Conservation (phyloP, 2,797 vertebrate species). For the Prionace glauca region DNA sequence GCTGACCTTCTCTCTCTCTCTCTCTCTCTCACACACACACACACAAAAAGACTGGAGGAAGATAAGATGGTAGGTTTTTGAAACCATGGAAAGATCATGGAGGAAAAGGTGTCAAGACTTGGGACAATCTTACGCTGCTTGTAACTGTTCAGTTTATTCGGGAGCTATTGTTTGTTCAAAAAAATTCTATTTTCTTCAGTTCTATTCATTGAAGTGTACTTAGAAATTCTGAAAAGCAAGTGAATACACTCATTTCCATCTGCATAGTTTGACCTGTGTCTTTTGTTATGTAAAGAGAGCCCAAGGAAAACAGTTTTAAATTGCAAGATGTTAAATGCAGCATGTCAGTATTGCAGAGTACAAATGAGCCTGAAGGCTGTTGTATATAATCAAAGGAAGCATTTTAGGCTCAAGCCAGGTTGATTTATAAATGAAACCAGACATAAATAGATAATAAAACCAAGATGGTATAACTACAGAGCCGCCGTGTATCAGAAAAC, state of each 20-base stretch:
- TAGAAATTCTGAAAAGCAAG: conserved; percentile 24
- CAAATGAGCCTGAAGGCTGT: conserved; percentile 21
- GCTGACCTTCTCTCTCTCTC: background rate
- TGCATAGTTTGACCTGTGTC: background rate
- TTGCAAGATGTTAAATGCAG: conserved; percentile 18
- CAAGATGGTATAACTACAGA: conserved; percentile 23
- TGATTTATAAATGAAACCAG: conserved; percentile 1
- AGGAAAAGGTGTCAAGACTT: background rate
- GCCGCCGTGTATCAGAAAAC: background rate
- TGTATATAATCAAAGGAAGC: conserved; percentile 31
- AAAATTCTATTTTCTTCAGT: background rate
- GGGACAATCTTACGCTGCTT: background rate
- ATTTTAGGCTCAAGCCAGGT: conserved; percentile 1
- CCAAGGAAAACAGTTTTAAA: conserved; percentile 19
- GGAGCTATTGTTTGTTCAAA: background rate
- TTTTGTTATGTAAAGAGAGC: background rate
- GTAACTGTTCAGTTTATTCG: conserved; percentile 18
- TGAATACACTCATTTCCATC: background rate
- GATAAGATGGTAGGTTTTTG: background rate
- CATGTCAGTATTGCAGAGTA: conserved; percentile 7
- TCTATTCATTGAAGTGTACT: background rate
- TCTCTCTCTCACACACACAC: background rate
- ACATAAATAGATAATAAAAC: conserved; percentile 36
- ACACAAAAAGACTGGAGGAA: background rate
- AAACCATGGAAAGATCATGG: background rate